A percentile compares a stretch with the other conserved stretches of the same genome.
These are phyloP conservation scores for Aeoliscus strigatus DNA, from an alignment of 2,797 vertebrate species.

Conservation along the genomic window DNA sequence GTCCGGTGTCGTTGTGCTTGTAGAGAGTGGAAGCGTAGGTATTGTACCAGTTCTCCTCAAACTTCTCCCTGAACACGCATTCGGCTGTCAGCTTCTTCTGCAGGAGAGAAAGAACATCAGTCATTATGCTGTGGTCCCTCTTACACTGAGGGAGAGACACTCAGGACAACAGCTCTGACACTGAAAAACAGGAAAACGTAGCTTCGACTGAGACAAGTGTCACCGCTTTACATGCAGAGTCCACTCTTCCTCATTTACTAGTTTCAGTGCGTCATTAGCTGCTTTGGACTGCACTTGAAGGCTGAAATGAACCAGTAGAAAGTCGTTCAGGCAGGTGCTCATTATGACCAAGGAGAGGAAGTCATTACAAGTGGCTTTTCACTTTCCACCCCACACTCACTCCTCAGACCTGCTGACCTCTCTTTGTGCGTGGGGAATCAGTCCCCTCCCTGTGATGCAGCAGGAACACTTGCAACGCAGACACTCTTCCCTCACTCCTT, in stretches of 20 bases:
- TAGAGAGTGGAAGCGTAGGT: constrained; percentile 95
- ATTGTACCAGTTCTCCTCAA: constrained; percentile 99
- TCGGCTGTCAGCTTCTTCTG: constrained; percentile 97
- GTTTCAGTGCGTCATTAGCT: constrained; percentile 9
- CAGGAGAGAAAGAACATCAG: constrained; percentile 40
- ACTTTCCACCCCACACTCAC: constrained; percentile 44
- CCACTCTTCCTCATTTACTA: constrained; percentile 1
- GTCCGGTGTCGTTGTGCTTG: constrained; percentile 89
- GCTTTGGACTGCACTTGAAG: constrained; percentile 1
- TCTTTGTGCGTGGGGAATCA: constrained; percentile 38
- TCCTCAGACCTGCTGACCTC: constrained; percentile 64
- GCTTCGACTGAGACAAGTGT: constrained; percentile 3
- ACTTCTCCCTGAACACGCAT: constrained; percentile 98
- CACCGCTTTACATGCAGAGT: constrained; percentile 1
- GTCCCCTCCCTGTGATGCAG: constrained; percentile 54
- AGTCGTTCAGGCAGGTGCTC: constrained; percentile 57
- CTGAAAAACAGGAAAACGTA: too few species aligned
- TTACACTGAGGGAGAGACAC: too few species aligned
- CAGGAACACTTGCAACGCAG: too few species aligned
- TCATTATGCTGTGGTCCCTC: background rate
- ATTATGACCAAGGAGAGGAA: constrained; percentile 52
- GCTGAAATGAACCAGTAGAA: constrained; percentile 44
- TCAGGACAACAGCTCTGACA: too few species aligned
- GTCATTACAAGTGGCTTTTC: constrained; percentile 56
- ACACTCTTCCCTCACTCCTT: constrained; percentile 7